A percentile compares a stretch with the other conserved stretches of the same genome.
phyloP scores from a whole-genome alignment of 1,140 invertebrate genomes.

The Drosophila saltans region DNA sequence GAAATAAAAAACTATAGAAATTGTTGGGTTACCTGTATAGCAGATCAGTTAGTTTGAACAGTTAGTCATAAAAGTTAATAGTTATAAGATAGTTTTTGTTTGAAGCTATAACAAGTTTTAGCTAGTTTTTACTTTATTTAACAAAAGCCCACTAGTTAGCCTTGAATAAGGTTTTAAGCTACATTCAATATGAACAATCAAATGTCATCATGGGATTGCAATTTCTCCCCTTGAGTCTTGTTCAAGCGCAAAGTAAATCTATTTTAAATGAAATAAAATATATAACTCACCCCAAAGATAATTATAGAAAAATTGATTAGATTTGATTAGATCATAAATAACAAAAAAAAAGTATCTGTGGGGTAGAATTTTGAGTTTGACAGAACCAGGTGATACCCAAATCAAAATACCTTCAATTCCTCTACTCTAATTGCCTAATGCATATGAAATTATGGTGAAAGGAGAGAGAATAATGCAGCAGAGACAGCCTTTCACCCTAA shows the following conservation, averaged over 20 bases:
- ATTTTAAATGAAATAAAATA: conserved; percentile 18
- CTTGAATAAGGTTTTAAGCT: too few relatives aligned
- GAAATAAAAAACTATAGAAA: too few relatives aligned
- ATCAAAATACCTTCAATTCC: conserved; percentile 18
- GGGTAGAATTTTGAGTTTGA: background rate
- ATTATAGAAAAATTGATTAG: conserved; percentile 66
- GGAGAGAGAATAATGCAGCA: conserved; percentile 12
- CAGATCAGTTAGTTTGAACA: too few relatives aligned
- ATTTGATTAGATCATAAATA: conserved; percentile 57
- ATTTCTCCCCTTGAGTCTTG: background rate
- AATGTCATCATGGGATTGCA: background rate
- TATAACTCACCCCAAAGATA: conserved; percentile 44
- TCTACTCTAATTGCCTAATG: conserved; percentile 66
- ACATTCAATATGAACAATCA: background rate
- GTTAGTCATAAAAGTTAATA: too few relatives aligned
- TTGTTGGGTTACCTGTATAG: too few relatives aligned
- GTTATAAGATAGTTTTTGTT: too few relatives aligned
- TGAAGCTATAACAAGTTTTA: too few relatives aligned
- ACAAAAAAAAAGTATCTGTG: conserved; percentile 25
- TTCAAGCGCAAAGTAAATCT: background rate
- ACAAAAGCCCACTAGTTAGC: too few relatives aligned
- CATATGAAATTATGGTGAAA: conserved; percentile 56
- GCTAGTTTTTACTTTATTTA: too few relatives aligned
- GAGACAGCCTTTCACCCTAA: conserved; percentile 34
- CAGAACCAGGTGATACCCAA: conserved; percentile 32